Conservation (phyloP, 2,113 vertebrate genomes). For the Elephantulus edwardii region DNA sequence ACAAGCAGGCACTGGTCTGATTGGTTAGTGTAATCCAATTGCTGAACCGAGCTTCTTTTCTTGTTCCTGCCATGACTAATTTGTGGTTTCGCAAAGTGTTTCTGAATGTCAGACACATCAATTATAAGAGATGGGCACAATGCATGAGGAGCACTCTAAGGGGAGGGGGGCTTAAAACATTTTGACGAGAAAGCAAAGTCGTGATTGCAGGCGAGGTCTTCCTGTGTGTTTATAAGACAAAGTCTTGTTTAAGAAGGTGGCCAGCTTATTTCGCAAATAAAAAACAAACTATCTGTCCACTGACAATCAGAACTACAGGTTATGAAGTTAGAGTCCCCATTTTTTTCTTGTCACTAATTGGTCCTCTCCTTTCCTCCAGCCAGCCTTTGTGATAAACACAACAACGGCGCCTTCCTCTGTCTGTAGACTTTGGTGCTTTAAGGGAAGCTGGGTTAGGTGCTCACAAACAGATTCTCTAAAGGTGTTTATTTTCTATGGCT, state of each 20-base stretch:
- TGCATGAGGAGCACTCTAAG: slow-evolving; percentile 27
- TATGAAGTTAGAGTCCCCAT: neutral
- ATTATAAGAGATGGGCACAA: slow-evolving; percentile 79
- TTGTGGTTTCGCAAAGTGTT: slow-evolving; percentile 82
- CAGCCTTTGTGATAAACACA: slow-evolving; percentile 66
- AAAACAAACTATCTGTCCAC: slow-evolving; percentile 24
- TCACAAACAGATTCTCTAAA: slow-evolving; percentile 68
- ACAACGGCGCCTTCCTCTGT: slow-evolving; percentile 55
- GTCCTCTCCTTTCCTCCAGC: neutral
- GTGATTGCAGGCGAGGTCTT: slow-evolving; percentile 65
- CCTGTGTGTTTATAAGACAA: slow-evolving; percentile 33
- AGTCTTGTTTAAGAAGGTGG: slow-evolving; percentile 75
- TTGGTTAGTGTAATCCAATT: slow-evolving; percentile 83
- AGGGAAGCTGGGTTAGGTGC: slow-evolving; percentile 75
- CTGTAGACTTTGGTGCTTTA: slow-evolving; percentile 61
- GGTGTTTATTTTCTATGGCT: slow-evolving; percentile 84
- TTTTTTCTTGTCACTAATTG: neutral
- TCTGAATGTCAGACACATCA: slow-evolving; percentile 81
- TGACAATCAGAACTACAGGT: neutral
- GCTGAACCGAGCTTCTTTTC: slow-evolving; percentile 82
- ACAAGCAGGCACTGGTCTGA: slow-evolving; percentile 82
- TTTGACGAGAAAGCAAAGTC: slow-evolving; percentile 36
- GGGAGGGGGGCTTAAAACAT: neutral
- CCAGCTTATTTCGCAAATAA: slow-evolving; percentile 59
- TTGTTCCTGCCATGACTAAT: slow-evolving; percentile 84